A percentile compares a stretch with the other conserved stretches of the same genome.
Conservation (phyloP, 2,888 invertebrate species). For the Anarsia innoxiella region DNA sequence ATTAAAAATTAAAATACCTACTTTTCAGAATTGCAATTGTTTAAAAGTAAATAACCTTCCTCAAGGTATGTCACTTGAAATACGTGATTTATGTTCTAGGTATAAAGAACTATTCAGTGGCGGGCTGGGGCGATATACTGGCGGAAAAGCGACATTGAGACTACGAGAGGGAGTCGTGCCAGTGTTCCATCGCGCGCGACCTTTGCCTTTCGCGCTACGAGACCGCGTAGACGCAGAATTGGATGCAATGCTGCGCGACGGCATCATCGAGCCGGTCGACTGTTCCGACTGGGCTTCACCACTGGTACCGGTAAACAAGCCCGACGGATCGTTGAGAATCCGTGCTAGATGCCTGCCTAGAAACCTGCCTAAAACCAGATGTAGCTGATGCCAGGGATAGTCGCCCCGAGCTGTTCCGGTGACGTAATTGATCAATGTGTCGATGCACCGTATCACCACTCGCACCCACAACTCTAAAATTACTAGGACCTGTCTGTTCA, state of each 20-base stretch:
- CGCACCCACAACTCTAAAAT: too few relatives aligned
- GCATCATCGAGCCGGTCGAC: conserved; percentile 20
- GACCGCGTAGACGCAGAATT: conserved; percentile 18
- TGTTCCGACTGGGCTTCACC: conserved; percentile 25
- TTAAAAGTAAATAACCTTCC: not conserved
- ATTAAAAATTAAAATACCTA: conserved; percentile 8
- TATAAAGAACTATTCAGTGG: conserved; percentile 8
- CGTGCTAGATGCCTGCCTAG: conserved; percentile 26
- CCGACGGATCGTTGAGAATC: conserved; percentile 23
- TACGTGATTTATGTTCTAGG: conserved; percentile 8
- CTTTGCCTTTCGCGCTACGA: not conserved
- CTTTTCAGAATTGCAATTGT: not conserved
- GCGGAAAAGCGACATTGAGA: conserved; percentile 9
- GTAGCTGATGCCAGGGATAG: too few relatives aligned
- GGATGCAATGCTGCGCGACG: conserved; percentile 12
- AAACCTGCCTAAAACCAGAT: too few relatives aligned
- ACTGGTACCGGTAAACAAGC: conserved; percentile 22
- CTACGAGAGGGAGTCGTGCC: conserved; percentile 15
- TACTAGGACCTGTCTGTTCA: too few relatives aligned
- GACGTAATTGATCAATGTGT: too few relatives aligned
- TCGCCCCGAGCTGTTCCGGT: too few relatives aligned
- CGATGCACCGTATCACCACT: too few relatives aligned
- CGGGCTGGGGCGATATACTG: conserved; percentile 6
- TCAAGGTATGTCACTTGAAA: not conserved
- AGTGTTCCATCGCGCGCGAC: conserved; percentile 1